These are phyloP conservation scores for Chiridota heheva DNA, from an alignment of 35 echinoderm and acorn worm genomes.

Conservation along the genomic window DNA sequence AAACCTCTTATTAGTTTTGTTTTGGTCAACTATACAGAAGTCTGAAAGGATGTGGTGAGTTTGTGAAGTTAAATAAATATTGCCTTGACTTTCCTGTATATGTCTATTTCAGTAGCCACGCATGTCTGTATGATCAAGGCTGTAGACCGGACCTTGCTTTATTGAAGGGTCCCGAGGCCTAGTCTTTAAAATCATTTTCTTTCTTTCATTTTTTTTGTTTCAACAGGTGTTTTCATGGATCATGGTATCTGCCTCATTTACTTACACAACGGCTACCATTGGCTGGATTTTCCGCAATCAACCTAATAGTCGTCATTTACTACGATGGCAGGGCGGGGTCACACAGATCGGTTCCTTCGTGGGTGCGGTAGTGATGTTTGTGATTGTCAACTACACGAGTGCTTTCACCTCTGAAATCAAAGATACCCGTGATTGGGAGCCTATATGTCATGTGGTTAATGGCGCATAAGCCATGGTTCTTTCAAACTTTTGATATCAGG, in stretches of 20 bases:
- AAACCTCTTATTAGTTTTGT: no score
- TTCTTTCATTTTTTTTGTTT: not conserved
- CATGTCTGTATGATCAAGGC: no score
- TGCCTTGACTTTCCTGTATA: no score
- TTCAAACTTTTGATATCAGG: not conserved
- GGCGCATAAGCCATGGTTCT: not conserved
- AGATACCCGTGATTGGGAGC: no score
- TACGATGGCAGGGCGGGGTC: slow-evolving; percentile 84
- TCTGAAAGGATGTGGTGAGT: no score
- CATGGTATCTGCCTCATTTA: slow-evolving; percentile 52
- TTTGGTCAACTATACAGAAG: no score
- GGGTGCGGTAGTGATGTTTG: slow-evolving; percentile 85
- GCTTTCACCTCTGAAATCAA: no score
- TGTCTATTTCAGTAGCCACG: no score
- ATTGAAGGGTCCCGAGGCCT: no score
- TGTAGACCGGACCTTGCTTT: no score
- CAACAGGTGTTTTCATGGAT: slow-evolving; percentile 82
- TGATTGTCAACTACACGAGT: slow-evolving; percentile 56
- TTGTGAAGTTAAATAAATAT: no score
- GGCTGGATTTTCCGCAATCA: slow-evolving; percentile 86
- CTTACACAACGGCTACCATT: slow-evolving; percentile 87
- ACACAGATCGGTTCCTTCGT: slow-evolving; percentile 81
- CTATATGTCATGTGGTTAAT: not conserved
- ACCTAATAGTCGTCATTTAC: slow-evolving; percentile 50
- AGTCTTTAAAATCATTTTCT: not conserved